Evolutionary conservation across 2,888 invertebrate species (phyloP).

Genomic region (Napeogenes inachia): DNA sequence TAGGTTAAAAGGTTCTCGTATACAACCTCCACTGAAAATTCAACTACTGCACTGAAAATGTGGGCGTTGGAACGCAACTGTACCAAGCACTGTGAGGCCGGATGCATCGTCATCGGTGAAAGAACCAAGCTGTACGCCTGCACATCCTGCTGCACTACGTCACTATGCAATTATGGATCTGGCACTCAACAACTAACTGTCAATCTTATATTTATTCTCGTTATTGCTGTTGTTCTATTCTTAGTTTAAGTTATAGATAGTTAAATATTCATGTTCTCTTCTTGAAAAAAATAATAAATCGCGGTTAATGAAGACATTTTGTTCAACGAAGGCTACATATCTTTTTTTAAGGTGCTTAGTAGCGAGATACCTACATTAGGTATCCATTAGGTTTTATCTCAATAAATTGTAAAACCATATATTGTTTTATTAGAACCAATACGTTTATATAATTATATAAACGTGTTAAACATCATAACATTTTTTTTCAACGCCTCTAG

Average conservation of each 20-base stretch:
- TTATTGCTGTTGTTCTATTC: constrained; percentile 13
- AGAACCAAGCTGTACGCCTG: constrained; percentile 92
- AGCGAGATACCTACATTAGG: constrained; percentile 23
- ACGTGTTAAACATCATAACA: neutral
- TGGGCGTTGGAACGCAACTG: constrained; percentile 92
- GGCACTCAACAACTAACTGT: constrained; percentile 40
- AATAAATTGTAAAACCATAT: constrained; percentile 13
- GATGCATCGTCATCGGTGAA: constrained; percentile 93
- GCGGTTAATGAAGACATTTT: neutral
- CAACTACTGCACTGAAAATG: constrained; percentile 81
- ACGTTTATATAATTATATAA: neutral
- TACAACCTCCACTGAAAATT: constrained; percentile 89
- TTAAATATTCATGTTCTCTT: neutral
- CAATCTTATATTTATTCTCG: constrained; percentile 17
- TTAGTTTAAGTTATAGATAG: neutral
- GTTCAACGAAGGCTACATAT: constrained; percentile 13
- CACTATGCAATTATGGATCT: constrained; percentile 87
- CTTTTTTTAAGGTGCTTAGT: constrained; percentile 17
- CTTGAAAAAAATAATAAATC: neutral
- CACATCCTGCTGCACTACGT: constrained; percentile 88
- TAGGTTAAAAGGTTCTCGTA: constrained; percentile 90
- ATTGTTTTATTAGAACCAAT: constrained; percentile 6
- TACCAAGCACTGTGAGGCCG: constrained; percentile 88
- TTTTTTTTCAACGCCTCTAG: too few relatives aligned
- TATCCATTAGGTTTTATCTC: constrained; percentile 12